phyloP scores from a whole-genome alignment of 2,113 vertebrate genomes.

The Heterocephalus glaber region DNA sequence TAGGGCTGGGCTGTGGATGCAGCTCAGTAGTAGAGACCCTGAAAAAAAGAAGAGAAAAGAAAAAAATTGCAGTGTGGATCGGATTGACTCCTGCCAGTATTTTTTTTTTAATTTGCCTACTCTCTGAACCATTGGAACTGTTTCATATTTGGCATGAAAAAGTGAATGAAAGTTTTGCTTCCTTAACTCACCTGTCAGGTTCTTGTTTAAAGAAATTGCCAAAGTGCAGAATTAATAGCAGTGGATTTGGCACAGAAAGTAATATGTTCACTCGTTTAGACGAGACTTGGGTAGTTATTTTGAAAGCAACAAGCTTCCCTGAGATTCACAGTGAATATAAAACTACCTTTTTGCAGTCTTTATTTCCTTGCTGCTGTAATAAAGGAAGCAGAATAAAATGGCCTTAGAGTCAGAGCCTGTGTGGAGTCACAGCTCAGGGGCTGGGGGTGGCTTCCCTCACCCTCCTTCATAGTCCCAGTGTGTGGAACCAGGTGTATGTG shows the following conservation, averaged over 20 bases:
- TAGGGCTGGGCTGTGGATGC: neutral
- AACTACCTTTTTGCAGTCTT: too few relatives aligned
- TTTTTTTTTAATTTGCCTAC: neutral
- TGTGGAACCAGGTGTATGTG: neutral
- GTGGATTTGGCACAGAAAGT: neutral
- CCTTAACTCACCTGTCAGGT: neutral
- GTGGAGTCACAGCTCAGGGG: neutral
- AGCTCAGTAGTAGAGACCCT: neutral
- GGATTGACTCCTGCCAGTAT: too few relatives aligned
- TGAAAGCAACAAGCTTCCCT: neutral
- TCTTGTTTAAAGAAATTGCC: neutral
- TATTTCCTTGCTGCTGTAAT: neutral
- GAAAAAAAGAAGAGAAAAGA: neutral
- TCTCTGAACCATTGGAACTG: neutral
- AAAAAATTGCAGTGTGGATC: neutral
- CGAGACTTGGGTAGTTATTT: neutral
- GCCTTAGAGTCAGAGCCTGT: neutral
- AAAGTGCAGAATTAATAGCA: too few relatives aligned
- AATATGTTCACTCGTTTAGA: accelerated
- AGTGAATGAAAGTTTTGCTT: neutral
- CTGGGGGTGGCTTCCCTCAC: neutral
- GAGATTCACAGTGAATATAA: neutral
- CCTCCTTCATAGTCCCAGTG: neutral
- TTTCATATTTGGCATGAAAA: neutral
- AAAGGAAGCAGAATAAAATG: neutral